These are phyloP conservation scores for Cancer borealis DNA, from an alignment of 2,888 invertebrate species.

Conservation along the genomic window DNA sequence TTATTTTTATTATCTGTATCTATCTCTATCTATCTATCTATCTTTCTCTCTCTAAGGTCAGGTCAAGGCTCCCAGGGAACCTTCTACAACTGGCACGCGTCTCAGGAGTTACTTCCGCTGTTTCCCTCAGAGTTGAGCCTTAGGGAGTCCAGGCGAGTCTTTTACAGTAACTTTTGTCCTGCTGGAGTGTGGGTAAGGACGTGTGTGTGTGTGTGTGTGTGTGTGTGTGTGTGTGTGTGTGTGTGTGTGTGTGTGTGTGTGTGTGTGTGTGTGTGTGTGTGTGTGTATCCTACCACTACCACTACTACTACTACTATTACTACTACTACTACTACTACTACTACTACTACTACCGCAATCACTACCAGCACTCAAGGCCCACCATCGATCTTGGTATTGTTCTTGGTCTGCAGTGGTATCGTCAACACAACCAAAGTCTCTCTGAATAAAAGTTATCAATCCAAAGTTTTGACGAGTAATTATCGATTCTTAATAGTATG, in stretches of 20 bases:
- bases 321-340: conserved; percentile 1
- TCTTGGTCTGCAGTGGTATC: not conserved
- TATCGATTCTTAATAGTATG: conserved; percentile 1
- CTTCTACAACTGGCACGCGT: not conserved
- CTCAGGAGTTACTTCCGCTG: not conserved
- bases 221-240: conserved; percentile 20
- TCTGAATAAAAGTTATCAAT: not conserved
- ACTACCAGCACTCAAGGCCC: not conserved
- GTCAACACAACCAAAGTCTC: not conserved
- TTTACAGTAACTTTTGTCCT: conserved; percentile 10
- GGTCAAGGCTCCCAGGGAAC: not conserved
- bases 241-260: conserved; percentile 3
- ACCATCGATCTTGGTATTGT: not conserved
- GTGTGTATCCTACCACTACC: not conserved
- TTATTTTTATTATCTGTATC: not conserved
- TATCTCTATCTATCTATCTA: not conserved
- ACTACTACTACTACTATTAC: not conserved
- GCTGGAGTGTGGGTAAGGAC: not conserved
- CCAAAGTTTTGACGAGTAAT: conserved; percentile 15
- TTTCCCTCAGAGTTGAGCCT: not conserved
- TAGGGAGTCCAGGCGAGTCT: not conserved
- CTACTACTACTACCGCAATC: not conserved
- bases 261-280: not conserved
- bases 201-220: conserved; percentile 5
- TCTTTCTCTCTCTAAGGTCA: not conserved